phyloP scores from a whole-genome alignment of 64 coral and sea anemone genomes.

The Actinia equina region DNA sequence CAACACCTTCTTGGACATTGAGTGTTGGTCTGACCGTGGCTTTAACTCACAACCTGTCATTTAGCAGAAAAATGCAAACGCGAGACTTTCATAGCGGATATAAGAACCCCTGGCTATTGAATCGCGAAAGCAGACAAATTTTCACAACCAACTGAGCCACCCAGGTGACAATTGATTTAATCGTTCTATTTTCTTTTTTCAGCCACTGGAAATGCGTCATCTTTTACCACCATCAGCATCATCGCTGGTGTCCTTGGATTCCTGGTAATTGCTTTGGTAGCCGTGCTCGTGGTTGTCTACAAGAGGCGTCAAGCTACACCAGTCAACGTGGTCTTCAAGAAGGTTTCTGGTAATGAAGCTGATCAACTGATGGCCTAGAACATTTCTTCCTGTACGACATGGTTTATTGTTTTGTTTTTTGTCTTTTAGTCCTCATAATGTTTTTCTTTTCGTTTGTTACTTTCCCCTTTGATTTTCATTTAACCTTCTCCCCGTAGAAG shows the following conservation, averaged over 20 bases:
- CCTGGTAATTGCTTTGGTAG: slow-evolving; percentile 49
- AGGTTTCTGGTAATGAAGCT: slow-evolving; percentile 15
- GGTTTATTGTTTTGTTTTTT: background rate
- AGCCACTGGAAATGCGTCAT: slow-evolving; percentile 17
- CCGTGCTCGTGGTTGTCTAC: slow-evolving; percentile 54
- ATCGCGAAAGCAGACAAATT: no score
- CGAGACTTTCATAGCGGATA: no score
- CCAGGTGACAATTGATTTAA: background rate
- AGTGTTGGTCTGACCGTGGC: no score
- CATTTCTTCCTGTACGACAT: background rate
- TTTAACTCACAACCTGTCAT: no score
- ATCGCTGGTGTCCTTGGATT: slow-evolving; percentile 71
- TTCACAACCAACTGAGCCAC: background rate
- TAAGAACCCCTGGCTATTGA: no score
- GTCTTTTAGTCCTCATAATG: background rate
- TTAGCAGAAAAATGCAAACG: no score
- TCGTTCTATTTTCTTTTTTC: background rate
- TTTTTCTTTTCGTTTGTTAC: background rate
- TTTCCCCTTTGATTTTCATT: no score
- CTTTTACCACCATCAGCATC: slow-evolving; percentile 46
- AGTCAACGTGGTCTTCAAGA: slow-evolving; percentile 21
- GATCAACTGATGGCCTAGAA: slow-evolving; percentile 17
- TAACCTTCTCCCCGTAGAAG: no score
- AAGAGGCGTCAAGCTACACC: slow-evolving; percentile 28
- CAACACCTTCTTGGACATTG: no score